Evolutionary conservation across 53 echinoderm and acorn worm species (phyloP).

Genomic region (Paracentrotus lividus): DNA sequence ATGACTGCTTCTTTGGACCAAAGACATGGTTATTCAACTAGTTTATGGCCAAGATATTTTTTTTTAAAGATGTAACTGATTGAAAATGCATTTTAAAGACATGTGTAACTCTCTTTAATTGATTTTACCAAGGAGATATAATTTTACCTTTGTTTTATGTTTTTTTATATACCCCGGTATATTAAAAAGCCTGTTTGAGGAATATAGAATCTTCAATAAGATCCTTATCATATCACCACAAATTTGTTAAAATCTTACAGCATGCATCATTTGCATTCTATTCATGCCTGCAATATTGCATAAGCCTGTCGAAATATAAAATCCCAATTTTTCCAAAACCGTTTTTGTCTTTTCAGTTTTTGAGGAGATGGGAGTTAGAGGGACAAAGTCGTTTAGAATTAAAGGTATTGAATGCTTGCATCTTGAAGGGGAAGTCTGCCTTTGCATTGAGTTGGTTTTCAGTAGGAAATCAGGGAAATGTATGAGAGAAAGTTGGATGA

Average conservation of each 20-base stretch:
- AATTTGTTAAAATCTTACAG: not conserved
- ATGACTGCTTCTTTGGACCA: not conserved
- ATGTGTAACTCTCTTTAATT: not conserved
- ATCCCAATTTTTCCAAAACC: not conserved
- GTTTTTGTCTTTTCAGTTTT: conserved; percentile 34
- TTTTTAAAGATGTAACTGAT: not conserved
- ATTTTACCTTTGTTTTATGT: too few relatives aligned
- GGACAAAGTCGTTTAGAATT: conserved; percentile 25
- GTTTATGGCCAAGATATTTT: not conserved
- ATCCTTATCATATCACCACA: not conserved
- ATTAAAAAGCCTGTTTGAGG: not conserved
- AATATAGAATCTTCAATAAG: not conserved
- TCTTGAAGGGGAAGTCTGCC: too few relatives aligned
- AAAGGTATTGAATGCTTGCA: not conserved
- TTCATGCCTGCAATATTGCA: not conserved
- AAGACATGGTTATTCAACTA: not conserved
- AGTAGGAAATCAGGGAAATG: too few relatives aligned
- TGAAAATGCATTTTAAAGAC: not conserved
- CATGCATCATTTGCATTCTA: not conserved
- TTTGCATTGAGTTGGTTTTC: too few relatives aligned
- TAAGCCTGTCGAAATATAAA: not conserved
- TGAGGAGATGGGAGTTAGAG: conserved; percentile 50
- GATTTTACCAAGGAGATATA: too few relatives aligned
- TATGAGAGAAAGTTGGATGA: too few relatives aligned
- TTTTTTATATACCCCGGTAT: not conserved